Evolutionary conservation across 2,797 vertebrate species (phyloP), one percentile per base, ranked within the genome.

Genomic region (Urocyon cinereoargenteus): DNA sequence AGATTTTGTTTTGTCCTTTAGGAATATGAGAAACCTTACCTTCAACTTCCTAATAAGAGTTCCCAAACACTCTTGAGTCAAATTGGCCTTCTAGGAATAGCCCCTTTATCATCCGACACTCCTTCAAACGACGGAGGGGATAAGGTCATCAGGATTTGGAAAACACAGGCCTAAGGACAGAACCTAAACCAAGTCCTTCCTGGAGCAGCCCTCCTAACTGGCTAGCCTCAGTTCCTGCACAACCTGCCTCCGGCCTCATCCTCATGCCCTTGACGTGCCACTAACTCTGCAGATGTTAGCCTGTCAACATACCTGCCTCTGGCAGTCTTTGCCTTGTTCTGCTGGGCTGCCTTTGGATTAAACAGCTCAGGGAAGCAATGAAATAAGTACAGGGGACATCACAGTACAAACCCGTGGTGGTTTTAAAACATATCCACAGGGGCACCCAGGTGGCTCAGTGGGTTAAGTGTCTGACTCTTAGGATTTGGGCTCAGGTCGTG

Each of bases 341-440:
- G 21, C 61, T 51, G 40, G 73, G 57, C 40, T 91, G 87, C 51
- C 64, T 92, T 83, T 53, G 57, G 45, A 92, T n/a, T 51, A 86
- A 86, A 75, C 5, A 77, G 40, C 19, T 91, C 36, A 36, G 3
- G 12, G 28, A 92, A 82, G 73, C 82, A 79, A 53, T 28, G 40
- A 73, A 19, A 19, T 22, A 81, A n/a, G 24, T n/a, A 70, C 24
- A 85, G 18, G 26, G 19, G 45, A 86, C 28, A 49, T 12, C 72
- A n/a, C 8, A 31, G n/a, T 57, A 40, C 16, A 21, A 8, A 79
- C 11, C 68, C 55, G 3, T 61, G 22, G 14, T 31, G 45, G 24
- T 34, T 87, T 83, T 86, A 93, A 97, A 95, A 88, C 24, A 86
- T 1, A 53, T 24, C 40, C 79, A 68, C 49, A 87, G 18, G 66